Evolutionary conservation across 2,888 invertebrate genomes (phyloP).

Genomic region (Beris morrisii): DNA sequence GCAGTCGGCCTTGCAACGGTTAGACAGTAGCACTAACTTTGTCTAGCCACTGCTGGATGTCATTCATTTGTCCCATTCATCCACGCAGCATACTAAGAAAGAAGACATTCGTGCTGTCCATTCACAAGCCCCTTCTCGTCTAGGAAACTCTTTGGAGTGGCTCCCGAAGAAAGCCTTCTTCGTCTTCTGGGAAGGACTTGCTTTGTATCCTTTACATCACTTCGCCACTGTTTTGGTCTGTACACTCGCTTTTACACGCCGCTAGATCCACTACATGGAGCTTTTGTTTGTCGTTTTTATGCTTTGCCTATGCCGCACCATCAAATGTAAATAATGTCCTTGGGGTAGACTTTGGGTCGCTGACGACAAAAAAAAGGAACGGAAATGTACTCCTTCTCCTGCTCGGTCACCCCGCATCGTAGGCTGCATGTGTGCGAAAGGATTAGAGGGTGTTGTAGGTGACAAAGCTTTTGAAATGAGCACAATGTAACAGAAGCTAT

Average conservation of each 20-base stretch:
- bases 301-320: neutral
- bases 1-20: constrained; percentile 24
- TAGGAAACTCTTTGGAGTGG: neutral
- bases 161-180: neutral
- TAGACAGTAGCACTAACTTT: constrained; percentile 1
- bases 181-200: neutral
- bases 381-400: no score
- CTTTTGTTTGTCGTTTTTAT: constrained; percentile 5
- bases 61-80: constrained; percentile 7
- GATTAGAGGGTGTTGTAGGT: constrained; percentile 1
- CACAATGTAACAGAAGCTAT: constrained; percentile 16
- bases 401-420: no score
- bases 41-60: constrained; percentile 4
- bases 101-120: neutral
- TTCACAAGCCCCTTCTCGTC: constrained; percentile 4
- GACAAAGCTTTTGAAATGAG: constrained; percentile 21
- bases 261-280: constrained; percentile 2
- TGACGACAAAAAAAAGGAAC: no score
- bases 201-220: constrained; percentile 14
- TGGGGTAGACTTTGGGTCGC: neutral
- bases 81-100: neutral
- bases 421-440: no score
- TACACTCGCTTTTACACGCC: neutral
- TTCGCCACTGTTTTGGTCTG: neutral
- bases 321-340: neutral